Conservation (phyloP, 2,797 vertebrate species). For the Syngnathus acus region DNA sequence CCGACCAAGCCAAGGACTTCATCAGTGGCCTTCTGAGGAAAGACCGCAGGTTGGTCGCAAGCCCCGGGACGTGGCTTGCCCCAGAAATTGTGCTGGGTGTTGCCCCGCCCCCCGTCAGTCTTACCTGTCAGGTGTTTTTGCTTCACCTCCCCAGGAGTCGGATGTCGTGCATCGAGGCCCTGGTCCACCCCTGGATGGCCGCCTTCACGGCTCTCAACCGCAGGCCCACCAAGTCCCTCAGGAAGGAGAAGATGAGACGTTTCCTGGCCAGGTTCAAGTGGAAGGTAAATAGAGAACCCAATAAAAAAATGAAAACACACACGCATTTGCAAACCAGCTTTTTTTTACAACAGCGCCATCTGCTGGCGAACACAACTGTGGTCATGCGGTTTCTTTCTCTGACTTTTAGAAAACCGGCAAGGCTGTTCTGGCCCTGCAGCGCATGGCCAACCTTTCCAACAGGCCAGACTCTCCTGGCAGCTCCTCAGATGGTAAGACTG, state of each 20-base stretch:
- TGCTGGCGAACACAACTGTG: not conserved
- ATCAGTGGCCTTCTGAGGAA: conserved; percentile 76
- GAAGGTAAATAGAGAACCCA: conserved; percentile 64
- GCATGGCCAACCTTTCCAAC: conserved; percentile 72
- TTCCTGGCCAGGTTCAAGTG: conserved; percentile 78
- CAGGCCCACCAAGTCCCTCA: conserved; percentile 64
- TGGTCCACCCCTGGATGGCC: conserved; percentile 79
- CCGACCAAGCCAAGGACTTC: conserved; percentile 79
- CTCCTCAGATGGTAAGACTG: conserved; percentile 59
- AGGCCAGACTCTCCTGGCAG: conserved; percentile 55
- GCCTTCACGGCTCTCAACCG: conserved; percentile 50
- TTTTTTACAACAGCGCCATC: not conserved
- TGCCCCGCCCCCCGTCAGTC: too few species aligned
- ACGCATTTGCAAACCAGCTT: not conserved
- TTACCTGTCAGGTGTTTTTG: not conserved
- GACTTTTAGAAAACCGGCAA: conserved; percentile 74
- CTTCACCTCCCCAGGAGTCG: conserved; percentile 54
- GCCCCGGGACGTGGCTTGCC: too few species aligned
- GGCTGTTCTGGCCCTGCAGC: conserved; percentile 79
- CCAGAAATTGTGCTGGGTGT: too few species aligned
- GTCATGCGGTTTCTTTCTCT: conserved; percentile 32
- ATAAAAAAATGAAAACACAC: not conserved
- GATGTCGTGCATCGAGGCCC: conserved; percentile 66
- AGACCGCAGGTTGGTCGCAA: conserved; percentile 60
- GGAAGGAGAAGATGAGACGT: conserved; percentile 75